Conservation (phyloP, 2,888 invertebrate genomes). For the Sisyra nigra region DNA sequence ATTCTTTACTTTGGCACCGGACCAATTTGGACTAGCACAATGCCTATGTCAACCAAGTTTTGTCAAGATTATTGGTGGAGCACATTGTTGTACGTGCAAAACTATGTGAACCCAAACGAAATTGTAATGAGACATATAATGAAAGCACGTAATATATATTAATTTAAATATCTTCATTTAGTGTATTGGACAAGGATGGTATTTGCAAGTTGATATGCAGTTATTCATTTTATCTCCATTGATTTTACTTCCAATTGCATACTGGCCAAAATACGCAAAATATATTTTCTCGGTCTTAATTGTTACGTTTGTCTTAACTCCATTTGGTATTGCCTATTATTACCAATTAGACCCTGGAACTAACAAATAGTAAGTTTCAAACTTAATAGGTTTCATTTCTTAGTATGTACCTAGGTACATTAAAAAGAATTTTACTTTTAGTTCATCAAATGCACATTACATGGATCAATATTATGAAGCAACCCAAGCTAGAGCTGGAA, state of each 20-base stretch:
- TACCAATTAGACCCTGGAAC: constrained; percentile 10
- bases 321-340: constrained; percentile 16
- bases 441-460: not conserved
- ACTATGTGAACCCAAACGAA: constrained; percentile 19
- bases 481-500: constrained; percentile 12
- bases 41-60: constrained; percentile 11
- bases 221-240: constrained; percentile 22
- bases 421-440: too few relatives aligned
- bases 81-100: constrained; percentile 26
- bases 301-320: constrained; percentile 16
- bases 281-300: constrained; percentile 15
- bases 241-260: constrained; percentile 20
- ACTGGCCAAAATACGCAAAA: constrained; percentile 14
- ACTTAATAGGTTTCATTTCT: too few relatives aligned
- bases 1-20: constrained; percentile 30
- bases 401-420: too few relatives aligned
- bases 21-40: constrained; percentile 26
- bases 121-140: not conserved
- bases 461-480: constrained; percentile 8
- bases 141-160: not conserved
- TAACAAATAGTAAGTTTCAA: not conserved
- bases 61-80: constrained; percentile 28
- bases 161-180: constrained; percentile 5
- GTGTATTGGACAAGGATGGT: constrained; percentile 23
- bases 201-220: constrained; percentile 26